These are phyloP conservation scores for Glaucidium brasilianum DNA, from an alignment of 2,113 vertebrate species.

Conservation along the genomic window DNA sequence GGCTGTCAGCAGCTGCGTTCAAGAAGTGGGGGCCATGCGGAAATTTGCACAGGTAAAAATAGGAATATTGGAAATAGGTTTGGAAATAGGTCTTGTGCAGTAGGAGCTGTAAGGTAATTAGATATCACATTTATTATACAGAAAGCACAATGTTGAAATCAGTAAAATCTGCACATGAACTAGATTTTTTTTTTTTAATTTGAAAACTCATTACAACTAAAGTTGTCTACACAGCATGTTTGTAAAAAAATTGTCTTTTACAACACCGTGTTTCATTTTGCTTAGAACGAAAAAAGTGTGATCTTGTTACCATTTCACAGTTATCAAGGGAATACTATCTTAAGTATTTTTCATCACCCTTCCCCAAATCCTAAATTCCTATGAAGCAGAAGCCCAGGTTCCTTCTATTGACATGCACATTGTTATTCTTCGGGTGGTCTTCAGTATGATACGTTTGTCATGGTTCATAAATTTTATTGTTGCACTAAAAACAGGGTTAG, in stretches of 20 bases:
- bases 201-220: neutral
- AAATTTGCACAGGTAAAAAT: neutral
- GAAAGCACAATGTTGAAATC: neutral
- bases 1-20: neutral
- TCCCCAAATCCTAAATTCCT: neutral
- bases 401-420: constrained; percentile 18
- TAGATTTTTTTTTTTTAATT: neutral
- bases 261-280: neutral
- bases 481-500: constrained; percentile 82
- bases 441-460: constrained; percentile 75
- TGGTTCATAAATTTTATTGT: constrained; percentile 82
- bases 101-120: neutral
- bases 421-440: constrained; percentile 77
- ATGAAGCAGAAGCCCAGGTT: neutral
- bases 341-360: neutral
- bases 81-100: neutral
- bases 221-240: neutral
- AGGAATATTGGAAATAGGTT: neutral
- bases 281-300: neutral
- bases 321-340: neutral
- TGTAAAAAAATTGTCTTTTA: neutral
- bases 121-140: neutral
- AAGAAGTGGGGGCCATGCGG: neutral
- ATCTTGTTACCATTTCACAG: neutral
- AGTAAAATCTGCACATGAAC: neutral